These are phyloP conservation scores for Gonioctena quinquepunctata DNA, from an alignment of 1,140 invertebrate genomes.

Conservation along the genomic window DNA sequence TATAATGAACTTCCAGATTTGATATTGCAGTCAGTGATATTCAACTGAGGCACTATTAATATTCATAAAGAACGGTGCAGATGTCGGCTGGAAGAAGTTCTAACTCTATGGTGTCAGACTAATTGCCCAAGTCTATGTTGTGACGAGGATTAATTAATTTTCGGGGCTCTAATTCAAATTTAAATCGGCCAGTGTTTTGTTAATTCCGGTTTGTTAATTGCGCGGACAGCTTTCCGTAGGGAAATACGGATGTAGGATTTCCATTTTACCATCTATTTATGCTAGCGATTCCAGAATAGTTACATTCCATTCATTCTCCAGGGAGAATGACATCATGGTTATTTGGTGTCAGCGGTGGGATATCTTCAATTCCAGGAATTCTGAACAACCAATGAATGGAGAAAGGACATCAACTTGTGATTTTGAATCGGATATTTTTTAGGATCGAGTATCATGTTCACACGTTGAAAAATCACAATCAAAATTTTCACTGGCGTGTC, in stretches of 20 bases:
- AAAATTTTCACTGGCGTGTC: too few species aligned
- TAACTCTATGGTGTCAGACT: constrained; percentile 34
- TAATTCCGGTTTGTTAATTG: constrained; percentile 54
- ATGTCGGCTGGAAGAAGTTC: constrained; percentile 22
- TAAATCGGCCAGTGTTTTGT: constrained; percentile 54
- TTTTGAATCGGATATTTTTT: too few species aligned
- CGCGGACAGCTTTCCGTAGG: constrained; percentile 44
- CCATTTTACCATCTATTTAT: background rate
- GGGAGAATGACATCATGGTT: too few species aligned
- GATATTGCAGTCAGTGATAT: background rate
- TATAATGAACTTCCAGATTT: background rate
- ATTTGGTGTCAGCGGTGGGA: too few species aligned
- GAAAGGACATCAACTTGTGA: background rate
- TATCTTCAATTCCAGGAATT: too few species aligned
- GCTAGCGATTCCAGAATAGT: background rate
- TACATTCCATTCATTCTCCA: background rate
- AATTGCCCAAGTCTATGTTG: constrained; percentile 52
- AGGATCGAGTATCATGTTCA: too few species aligned
- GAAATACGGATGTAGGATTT: background rate
- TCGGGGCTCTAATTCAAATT: constrained; percentile 54
- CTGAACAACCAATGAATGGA: background rate
- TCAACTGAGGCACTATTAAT: constrained; percentile 14
- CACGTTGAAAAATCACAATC: too few species aligned
- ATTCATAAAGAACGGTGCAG: constrained; percentile 22
- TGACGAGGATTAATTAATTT: constrained; percentile 56